Evolutionary conservation across 2,113 vertebrate species (phyloP), one percentile per base, ranked within the genome.

Genomic region (Furnarius figulus): DNA sequence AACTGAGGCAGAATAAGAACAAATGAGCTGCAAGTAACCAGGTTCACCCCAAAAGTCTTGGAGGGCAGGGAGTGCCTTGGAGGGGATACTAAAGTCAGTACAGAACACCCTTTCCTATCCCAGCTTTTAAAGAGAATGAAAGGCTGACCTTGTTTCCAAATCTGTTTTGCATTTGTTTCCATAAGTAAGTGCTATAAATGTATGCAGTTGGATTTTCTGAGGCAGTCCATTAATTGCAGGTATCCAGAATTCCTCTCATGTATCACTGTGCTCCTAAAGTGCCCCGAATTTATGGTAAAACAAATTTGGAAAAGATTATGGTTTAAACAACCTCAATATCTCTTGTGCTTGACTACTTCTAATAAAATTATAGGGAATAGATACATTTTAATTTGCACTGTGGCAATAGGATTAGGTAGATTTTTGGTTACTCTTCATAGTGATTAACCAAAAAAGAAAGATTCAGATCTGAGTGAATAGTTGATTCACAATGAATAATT

Each of bases 401-500:
- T 58, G 47, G 62, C 83, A 94, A 87, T 85, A 78, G 91, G 90
- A 90, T 92, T 78, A 82, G 66, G 15, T 37, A 92, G 44, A 63
- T 56, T 77, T 84, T 77, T 77, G 25, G 24, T 53, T 89, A 70
- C 89, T 79, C 37, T 75, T 90, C 40, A 5, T 40, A 39, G 70
- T 62, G 90, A 82, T 95, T 96, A 93, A 87, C 49, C 68, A 28
- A 89, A 94, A 90, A 58, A 84, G 75, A 90, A 95, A 85, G 61
- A 92, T 78, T 33, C 46, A 72, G 40, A 86, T 90, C 83, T 55
- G 53, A 96, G 68, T 76, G 85, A 88, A 65, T 59, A 49, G 75
- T 84, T 92, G 84, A 90, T 85, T 92, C 39, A 68, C 61, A 72
- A 72, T 93, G 63, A 93, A 89, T 78, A 90, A 93, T 96, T 96